Evolutionary conservation across 2,888 invertebrate genomes (phyloP).

Genomic region (Eumerus sabulonum): DNA sequence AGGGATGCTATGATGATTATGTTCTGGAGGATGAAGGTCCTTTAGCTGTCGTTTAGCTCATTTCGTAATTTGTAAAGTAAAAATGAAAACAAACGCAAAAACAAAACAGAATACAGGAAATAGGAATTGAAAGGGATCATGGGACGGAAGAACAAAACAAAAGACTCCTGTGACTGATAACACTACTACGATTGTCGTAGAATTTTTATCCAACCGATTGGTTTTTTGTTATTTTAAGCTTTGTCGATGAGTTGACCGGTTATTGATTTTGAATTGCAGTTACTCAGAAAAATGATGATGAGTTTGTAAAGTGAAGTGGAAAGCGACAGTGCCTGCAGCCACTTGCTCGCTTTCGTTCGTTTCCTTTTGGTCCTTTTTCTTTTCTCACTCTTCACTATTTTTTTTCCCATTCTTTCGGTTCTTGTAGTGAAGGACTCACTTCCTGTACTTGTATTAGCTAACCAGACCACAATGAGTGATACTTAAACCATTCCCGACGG

Average conservation of each 20-base stretch:
- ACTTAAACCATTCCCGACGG: slow-evolving; percentile 58
- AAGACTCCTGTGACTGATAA: slow-evolving; percentile 22
- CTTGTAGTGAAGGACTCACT: slow-evolving; percentile 45
- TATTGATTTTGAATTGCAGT: slow-evolving; percentile 55
- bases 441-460: slow-evolving; percentile 66
- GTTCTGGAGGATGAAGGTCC: slow-evolving; percentile 16
- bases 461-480: slow-evolving; percentile 67
- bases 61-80: not conserved
- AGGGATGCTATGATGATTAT: slow-evolving; percentile 27
- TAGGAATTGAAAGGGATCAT: slow-evolving; percentile 19
- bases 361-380: not conserved
- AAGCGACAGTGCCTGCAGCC: slow-evolving; percentile 61
- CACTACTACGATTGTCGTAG: slow-evolving; percentile 12
- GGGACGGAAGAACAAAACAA: slow-evolving; percentile 5
- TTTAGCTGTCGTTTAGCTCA: slow-evolving; percentile 7
- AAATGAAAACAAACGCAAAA: not conserved
- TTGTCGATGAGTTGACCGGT: slow-evolving; percentile 35
- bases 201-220: slow-evolving; percentile 22
- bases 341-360: slow-evolving; percentile 29
- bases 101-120: slow-evolving; percentile 1
- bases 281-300: slow-evolving; percentile 41
- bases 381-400: not conserved
- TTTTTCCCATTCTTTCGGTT: slow-evolving; percentile 9
- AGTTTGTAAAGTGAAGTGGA: slow-evolving; percentile 59
- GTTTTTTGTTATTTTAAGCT: slow-evolving; percentile 17